Base-by-base conservation (phyloP, 1,140 invertebrate species). In the Sitophilus oryzae region DNA sequence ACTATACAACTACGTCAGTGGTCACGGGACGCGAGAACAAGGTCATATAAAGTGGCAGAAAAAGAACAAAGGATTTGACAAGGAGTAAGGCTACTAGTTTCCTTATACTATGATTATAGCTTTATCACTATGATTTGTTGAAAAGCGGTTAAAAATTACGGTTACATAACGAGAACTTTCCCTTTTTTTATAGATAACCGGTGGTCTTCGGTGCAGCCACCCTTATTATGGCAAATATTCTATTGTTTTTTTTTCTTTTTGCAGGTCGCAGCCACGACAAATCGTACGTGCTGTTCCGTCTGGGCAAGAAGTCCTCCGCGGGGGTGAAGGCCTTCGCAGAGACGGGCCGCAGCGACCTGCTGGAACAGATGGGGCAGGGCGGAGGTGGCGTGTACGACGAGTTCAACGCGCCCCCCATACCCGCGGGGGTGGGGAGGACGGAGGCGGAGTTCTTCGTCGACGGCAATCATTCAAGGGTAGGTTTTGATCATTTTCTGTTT, bases 381-480 rank as follows among this genome's bases (percentile, higher is more conserved):
- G 72, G 74, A 51, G 68, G 70, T n/a, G 78, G 83, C 14, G 77
- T 88, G 18, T 79, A 89, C 55, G 89, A 94, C 68, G 82, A 86
- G 45, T 94, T 96, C 72, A 83, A 77, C 34, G 88, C 86, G 9
- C 86, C 90, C 1, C 77, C 87, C 0, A 81, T 94, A 11, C 69
- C 76, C 1, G 76, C 82, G 53, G 91, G 91, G 1, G 82, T 85
- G 37, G 91, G 91, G 1, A 74, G 81, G 37, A 87, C 88, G 18
- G 83, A 90, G 65, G 80, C 88, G 0, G 81, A 88, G 64, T 88
- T 93, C 67, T 91, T 93, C 67, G 83, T 91, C n/a, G 91, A 94
- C 70, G 88, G 89, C 50, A 91, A 89, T 73, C 90, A 93, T 76
- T 89, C 89, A 5, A 78, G 77, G 74, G 86, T 88, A 72, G 76